phyloP scores from a whole-genome alignment of 2,113 vertebrate genomes.

The Regulus satrapa region DNA sequence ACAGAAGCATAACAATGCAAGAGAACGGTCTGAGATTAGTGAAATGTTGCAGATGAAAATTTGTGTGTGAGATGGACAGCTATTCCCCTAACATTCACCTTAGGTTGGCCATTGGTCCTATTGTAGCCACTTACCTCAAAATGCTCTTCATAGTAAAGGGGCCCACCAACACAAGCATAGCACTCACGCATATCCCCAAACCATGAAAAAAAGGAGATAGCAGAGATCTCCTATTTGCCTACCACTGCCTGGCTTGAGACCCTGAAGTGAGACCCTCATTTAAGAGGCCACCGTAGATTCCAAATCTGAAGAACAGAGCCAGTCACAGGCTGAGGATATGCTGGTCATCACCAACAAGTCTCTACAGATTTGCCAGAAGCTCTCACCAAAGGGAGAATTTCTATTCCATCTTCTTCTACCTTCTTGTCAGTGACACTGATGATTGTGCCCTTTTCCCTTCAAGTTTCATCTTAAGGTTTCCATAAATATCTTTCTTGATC shows the following conservation, averaged over 20 bases:
- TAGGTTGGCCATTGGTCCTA: not conserved
- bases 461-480: constrained; percentile 33
- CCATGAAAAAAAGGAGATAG: not conserved
- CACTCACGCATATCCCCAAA: not conserved
- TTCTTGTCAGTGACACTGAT: not conserved
- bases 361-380: not conserved
- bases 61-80: not conserved
- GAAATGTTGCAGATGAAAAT: not conserved
- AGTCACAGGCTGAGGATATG: not conserved
- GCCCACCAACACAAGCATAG: not conserved
- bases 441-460: constrained; percentile 24
- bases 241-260: not conserved
- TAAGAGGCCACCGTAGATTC: accelerated
- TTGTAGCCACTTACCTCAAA: not conserved
- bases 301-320: not conserved
- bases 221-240: not conserved
- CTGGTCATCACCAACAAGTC: not conserved
- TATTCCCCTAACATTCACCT: not conserved
- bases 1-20: not conserved
- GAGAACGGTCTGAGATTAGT: not conserved
- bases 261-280: not conserved
- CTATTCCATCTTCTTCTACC: not conserved
- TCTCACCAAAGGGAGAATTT: not conserved
- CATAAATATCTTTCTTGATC: constrained; percentile 49
- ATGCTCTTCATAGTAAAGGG: not conserved